Evolutionary conservation across 1,140 invertebrate genomes (phyloP).

Genomic region (Proctacanthus coquilletti): DNA sequence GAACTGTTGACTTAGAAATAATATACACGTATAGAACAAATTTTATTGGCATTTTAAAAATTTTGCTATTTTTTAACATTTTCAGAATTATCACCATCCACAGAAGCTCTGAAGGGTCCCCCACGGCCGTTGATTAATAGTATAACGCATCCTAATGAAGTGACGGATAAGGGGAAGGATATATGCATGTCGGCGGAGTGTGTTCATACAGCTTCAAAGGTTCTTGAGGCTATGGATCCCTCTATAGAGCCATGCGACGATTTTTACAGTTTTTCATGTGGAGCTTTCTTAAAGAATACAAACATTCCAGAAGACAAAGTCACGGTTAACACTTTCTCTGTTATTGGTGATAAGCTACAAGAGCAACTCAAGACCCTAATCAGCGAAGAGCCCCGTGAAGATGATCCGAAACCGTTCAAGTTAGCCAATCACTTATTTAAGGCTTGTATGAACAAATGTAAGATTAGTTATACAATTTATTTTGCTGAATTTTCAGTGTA

Average conservation of each 20-base stretch:
- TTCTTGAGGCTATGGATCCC: conserved; percentile 56
- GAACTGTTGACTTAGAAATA: too few relatives aligned
- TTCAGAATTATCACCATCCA: background rate
- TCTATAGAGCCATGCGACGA: conserved; percentile 74
- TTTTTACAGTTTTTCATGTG: conserved; percentile 73
- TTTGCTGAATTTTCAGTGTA: background rate
- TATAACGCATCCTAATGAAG: background rate
- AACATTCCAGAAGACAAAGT: conserved; percentile 70
- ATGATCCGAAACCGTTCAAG: conserved; percentile 56
- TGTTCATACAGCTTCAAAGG: conserved; percentile 52
- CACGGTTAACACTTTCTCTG: conserved; percentile 61
- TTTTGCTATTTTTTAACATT: background rate
- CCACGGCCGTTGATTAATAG: background rate
- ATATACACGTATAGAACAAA: too few relatives aligned
- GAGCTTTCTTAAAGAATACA: conserved; percentile 52
- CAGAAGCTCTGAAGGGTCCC: background rate
- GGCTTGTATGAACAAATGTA: conserved; percentile 75
- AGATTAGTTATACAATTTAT: conserved; percentile 23
- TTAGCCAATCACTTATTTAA: conserved; percentile 64
- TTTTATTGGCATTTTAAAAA: too few relatives aligned
- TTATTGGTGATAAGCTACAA: conserved; percentile 62
- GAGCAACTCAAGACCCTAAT: conserved; percentile 61
- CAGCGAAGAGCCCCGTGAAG: conserved; percentile 43
- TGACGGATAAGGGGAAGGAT: conserved; percentile 9
- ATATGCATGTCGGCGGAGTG: conserved; percentile 47